Base-by-base conservation (phyloP, 2,888 invertebrate species). In the Chaetoderma sp. region DNA sequence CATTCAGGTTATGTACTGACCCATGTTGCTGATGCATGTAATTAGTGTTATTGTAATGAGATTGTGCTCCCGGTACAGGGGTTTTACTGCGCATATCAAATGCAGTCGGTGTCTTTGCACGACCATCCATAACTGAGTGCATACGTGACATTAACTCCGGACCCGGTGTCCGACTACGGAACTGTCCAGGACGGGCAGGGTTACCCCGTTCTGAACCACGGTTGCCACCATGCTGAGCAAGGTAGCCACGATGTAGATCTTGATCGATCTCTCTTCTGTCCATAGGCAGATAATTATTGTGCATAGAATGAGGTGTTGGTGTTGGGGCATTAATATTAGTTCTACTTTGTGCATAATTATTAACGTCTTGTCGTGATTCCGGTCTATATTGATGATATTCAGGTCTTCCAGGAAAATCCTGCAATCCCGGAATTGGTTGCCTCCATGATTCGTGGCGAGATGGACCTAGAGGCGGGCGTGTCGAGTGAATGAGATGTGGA, bases 161-260 rank as follows among this genome's bases (percentile, higher is more conserved):
- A 16, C 87, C 87, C 2, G 87, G 87, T 4, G 86, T 86, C 55
- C 86, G 77, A 74, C 83, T 83, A 18, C 85, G 75, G 64, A 80
- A 79, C 71, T 78, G 78, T 21, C 81, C 81, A 10, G 82, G 82
- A 65, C 76, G 74, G 6, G 67, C 75, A 42, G 72, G 68, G 8
- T 68, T 56, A 30, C 32, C 32, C 13, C 52, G 2, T 10, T 36
- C n/a, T n/a, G n/a, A n/a, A n/a, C n/a, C n/a, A n/a, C n/a, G n/a
- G n/a, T n/a, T 52, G 47, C 56, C 58, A 42, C 75, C 78, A 59
- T 62, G 62, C 47, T 77, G 62, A 33, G 67, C 69, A 65, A 68
- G 67, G 8, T 67, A 56, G 60, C 73, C 56, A 23, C 42, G 42
- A 18, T 42, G 56, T 21, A 27, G 39, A 56, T 28, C 28, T 1